A percentile compares a stretch with the other conserved stretches of the same genome.
Conservation (phyloP, 2,797 vertebrate species). For the Garrulus glandarius region DNA sequence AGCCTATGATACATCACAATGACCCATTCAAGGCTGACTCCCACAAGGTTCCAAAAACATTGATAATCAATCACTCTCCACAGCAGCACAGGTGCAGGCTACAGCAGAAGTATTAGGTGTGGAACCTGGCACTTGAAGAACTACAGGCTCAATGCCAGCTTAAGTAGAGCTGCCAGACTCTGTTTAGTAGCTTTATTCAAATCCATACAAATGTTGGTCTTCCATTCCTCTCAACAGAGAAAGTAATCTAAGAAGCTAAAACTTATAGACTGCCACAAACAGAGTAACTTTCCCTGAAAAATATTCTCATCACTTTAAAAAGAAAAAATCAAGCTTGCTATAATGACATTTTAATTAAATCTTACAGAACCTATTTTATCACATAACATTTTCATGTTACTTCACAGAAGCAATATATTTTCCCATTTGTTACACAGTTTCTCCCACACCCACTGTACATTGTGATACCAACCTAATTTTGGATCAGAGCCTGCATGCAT, state of each 20-base stretch:
- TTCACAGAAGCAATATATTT: slow-evolving; percentile 54
- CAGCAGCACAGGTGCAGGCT: background rate
- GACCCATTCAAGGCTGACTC: background rate
- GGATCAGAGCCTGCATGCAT: slow-evolving; percentile 55
- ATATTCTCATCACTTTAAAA: background rate
- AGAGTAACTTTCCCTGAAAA: background rate
- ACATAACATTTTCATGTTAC: slow-evolving; percentile 36
- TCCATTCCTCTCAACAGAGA: background rate
- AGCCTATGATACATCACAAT: background rate
- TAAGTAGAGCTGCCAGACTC: background rate
- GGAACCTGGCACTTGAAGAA: background rate
- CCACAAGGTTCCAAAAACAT: background rate
- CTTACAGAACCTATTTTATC: slow-evolving; percentile 40
- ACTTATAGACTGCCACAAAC: background rate
- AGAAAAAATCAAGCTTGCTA: background rate
- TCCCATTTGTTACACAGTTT: slow-evolving; percentile 51
- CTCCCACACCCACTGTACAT: slow-evolving; percentile 50
- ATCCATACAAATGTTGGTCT: background rate
- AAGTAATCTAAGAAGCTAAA: slow-evolving; percentile 4
- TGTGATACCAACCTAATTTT: slow-evolving; percentile 64
- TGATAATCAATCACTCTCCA: background rate
- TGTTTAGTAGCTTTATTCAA: slow-evolving; percentile 4
- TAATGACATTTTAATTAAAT: slow-evolving; percentile 62
- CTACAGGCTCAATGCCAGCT: background rate
- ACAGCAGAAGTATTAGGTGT: slow-evolving; percentile 29